These are phyloP conservation scores for Drosophila testacea DNA, from an alignment of 2,888 invertebrate species.

Conservation along the genomic window DNA sequence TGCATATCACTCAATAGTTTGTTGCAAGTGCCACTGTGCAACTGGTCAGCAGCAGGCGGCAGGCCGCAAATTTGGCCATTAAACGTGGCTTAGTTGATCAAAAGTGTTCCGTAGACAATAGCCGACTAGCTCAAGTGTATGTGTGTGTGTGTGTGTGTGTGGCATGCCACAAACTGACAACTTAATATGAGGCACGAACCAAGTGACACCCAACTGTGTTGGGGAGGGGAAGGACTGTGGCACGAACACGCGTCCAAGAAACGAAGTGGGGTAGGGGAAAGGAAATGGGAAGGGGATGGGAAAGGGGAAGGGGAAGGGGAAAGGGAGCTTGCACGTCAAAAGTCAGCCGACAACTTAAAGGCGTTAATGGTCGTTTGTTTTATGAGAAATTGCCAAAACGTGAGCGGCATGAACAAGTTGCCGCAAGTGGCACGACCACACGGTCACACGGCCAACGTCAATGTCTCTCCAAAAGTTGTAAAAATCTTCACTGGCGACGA, in stretches of 20 bases:
- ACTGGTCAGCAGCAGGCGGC: conserved; percentile 20
- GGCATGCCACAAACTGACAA: conserved; percentile 60
- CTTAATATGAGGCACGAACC: conserved; percentile 78
- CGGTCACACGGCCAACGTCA: conserved; percentile 40
- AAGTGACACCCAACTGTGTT: conserved; percentile 60
- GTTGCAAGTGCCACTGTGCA: conserved; percentile 1
- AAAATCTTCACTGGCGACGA: conserved; percentile 47
- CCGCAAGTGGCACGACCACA: conserved; percentile 35
- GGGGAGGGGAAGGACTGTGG: not conserved
- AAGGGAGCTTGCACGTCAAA: conserved; percentile 54
- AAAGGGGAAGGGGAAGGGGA: not conserved
- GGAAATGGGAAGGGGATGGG: not conserved
- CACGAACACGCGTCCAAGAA: not conserved
- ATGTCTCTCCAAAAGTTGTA: conserved; percentile 50
- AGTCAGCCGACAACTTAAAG: conserved; percentile 80
- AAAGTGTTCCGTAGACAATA: conserved; percentile 37
- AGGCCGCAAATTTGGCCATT: conserved; percentile 54
- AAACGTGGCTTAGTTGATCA: conserved; percentile 73
- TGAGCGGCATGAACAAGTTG: conserved; percentile 74
- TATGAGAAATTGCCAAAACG: conserved; percentile 85
- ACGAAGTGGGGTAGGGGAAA: not conserved
- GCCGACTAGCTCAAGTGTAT: conserved; percentile 45
- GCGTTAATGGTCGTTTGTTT: conserved; percentile 85
- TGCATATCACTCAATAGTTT: conserved; percentile 64
- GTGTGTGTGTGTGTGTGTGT: conserved; percentile 6